Base-by-base conservation (phyloP, 2,113 vertebrate species). In the Percina caprodes region DNA sequence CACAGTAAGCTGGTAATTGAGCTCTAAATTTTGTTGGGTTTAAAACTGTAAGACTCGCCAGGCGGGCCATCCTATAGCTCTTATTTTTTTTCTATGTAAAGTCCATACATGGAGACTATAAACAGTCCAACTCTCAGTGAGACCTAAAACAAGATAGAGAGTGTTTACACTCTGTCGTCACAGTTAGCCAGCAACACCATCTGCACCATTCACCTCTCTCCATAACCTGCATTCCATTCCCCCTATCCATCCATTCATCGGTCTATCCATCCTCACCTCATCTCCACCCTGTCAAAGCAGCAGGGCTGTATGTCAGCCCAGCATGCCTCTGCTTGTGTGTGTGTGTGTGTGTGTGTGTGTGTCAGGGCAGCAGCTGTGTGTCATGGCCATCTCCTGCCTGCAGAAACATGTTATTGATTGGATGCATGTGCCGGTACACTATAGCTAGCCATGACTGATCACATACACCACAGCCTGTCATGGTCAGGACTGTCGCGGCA, bases 361-460 rank as follows among this genome's bases (percentile, higher is more conserved):
- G 85, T 66, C 70, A 77, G 78, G 80, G 76, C 75, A 82, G 81
- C 11, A 56, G 82, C 69, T 87, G 87, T 87, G 85, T 86, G 89
- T 93, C 91, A 91, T 7, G 77, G 76, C 73, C 62, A 18, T 83
- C 86, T 82, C 77, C 87, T 79, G 83, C 80, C 81, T 77, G 85
- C 83, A 89, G 90, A 83, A 87, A 89, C 86, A 74, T 91, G 87
- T 91, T 90, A 93, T 94, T 92, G 93, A 94, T 93, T 82, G 80
- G 79, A 88, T 80, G 74, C 65, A 82, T 69, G 82, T 91, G 84
- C 46, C 72, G 6, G 70, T 49, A 76, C 66, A 81, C 84, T 70
- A 77, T 77, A 69, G 84, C 58, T 15, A 66, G 84, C 73, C 39
- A 23, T 86, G 91, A 92, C 88, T 82, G 88, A 94, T 94, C 89